phyloP scores from a whole-genome alignment of 35 echinoderm and acorn worm species.

The Apostichopus parvimensis region DNA sequence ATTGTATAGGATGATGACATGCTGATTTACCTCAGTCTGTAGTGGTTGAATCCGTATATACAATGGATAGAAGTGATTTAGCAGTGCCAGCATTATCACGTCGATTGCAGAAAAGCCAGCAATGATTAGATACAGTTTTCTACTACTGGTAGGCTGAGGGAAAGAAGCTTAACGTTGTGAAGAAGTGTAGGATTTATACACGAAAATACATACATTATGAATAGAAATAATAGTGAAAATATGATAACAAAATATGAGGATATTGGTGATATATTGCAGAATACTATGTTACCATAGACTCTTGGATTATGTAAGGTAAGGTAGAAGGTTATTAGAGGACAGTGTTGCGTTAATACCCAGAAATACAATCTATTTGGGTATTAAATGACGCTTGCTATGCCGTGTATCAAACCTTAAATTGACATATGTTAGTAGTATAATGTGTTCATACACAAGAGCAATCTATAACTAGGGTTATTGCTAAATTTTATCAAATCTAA shows the following conservation, averaged over 20 bases:
- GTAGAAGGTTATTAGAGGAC: neutral
- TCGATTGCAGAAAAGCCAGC: neutral
- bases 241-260: neutral
- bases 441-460: neutral
- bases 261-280: neutral
- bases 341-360: no score
- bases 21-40: neutral
- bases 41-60: neutral
- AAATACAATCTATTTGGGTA: neutral
- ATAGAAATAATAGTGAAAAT: neutral
- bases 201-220: neutral
- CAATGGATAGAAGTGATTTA: neutral
- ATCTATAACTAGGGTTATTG: neutral
- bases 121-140: neutral
- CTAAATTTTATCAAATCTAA: neutral
- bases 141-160: neutral
- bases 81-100: neutral
- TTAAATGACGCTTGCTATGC: neutral
- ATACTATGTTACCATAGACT: neutral
- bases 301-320: neutral
- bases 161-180: neutral
- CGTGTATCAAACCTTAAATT: neutral
- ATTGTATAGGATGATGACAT: neutral
- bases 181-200: neutral
- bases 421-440: neutral